Evolutionary conservation across 2,888 invertebrate genomes (phyloP), one percentile per base, ranked within the genome.

Genomic region (Drosophila anomalata): DNA sequence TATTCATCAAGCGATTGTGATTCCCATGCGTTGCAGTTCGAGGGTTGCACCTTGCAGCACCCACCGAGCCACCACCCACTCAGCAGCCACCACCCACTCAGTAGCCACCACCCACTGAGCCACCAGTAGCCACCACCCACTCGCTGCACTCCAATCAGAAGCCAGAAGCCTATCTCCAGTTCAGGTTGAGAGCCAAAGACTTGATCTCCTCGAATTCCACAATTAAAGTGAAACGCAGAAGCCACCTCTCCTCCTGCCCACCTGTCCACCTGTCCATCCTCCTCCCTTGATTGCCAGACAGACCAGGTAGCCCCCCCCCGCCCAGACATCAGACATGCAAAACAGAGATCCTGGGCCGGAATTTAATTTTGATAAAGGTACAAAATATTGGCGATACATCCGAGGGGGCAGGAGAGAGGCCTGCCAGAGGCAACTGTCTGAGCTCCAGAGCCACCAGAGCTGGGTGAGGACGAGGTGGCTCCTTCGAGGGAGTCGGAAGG

Each of bases 301-400:
- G 17, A 17, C 22, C 22, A 24, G 22, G 33, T 36, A 3, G 12
- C 6, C 50, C 50, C 14, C 14, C 14, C 14, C 14, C 14, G 14
- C 14, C 14, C 69, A 58, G 46, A 68, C 72, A 50, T 53, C 72
- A 74, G 69, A 75, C 72, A 69, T 60, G 53, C 71, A 51, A 61
- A 54, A 44, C 29, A 48, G 6, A 71, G 39, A 54, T 61, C 44
- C 46, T 24, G 22, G 22, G 65, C 42, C 59, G 87, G 86, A 85
- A 88, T 88, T 87, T 87, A 85, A 85, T 85, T 85, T 85, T 85
- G 82, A 88, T 87, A 85, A 79, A 88, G 85, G 85, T 87, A 88
- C 75, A 54, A 88, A 84, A 88, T 84, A 84, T 88, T 80, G 84
- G 75, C 84, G 87, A 84, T 84, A 78, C 85, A 79, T 87, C 17